phyloP scores from a whole-genome alignment of 2,113 vertebrate genomes.

The Calonectris borealis region DNA sequence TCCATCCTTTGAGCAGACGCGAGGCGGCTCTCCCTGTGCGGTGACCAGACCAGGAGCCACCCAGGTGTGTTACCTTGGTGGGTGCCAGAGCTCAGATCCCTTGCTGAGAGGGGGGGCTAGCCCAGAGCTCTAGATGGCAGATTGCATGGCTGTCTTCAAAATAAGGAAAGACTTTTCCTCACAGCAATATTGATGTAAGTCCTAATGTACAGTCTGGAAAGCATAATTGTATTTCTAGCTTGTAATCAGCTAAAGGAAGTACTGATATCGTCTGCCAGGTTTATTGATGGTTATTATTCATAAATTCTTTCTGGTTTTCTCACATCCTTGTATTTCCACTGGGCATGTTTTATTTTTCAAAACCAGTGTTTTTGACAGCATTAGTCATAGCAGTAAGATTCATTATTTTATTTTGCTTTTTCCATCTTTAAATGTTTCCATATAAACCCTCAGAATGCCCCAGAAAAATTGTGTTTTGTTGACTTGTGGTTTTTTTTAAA shows the following conservation, averaged over 20 bases:
- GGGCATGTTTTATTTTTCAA: not conserved
- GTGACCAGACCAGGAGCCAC: not conserved
- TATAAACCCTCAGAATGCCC: not conserved
- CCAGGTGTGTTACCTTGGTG: not conserved
- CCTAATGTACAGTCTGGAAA: not conserved
- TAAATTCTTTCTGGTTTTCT: not conserved
- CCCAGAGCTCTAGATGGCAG: not conserved
- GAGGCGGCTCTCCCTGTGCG: not conserved
- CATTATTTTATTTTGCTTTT: not conserved
- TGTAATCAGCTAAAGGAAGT: not conserved
- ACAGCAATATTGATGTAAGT: not conserved
- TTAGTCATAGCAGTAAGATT: not conserved
- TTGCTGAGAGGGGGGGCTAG: not conserved
- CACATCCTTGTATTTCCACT: not conserved
- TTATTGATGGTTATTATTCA: not conserved
- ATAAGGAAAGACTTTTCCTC: not conserved
- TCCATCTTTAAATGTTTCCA: not conserved
- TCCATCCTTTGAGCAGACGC: not conserved
- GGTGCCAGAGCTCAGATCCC: not conserved
- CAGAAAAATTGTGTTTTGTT: not conserved
- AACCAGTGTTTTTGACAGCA: not conserved
- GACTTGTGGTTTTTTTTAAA: not conserved
- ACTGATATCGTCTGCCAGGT: not conserved
- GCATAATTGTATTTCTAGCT: not conserved
- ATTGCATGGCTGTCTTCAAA: not conserved